Conservation (phyloP, 35 echinoderm and acorn worm genomes). For the Hemicentrotus pulcherrimus region DNA sequence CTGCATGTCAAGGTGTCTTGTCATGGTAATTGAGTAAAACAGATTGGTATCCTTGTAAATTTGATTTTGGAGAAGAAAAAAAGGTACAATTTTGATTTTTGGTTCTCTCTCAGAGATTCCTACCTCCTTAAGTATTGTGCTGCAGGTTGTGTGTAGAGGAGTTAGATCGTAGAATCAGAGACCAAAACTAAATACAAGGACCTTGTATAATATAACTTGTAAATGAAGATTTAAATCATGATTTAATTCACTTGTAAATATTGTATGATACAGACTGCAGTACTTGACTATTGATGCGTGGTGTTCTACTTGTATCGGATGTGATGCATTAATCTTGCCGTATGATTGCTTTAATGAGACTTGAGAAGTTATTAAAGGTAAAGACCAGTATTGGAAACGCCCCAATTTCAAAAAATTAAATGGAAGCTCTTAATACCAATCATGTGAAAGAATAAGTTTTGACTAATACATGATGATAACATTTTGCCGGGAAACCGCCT, state of each 20-base stretch:
- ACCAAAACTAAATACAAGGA: neutral
- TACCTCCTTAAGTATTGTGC: neutral
- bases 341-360: neutral
- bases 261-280: slow-evolving; percentile 14
- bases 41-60: too few relatives aligned
- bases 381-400: too few relatives aligned
- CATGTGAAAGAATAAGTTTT: too few relatives aligned
- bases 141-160: neutral
- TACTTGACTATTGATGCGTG: neutral
- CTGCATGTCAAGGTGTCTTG: neutral
- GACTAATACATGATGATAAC: too few relatives aligned
- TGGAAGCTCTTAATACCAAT: too few relatives aligned
- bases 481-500: too few relatives aligned
- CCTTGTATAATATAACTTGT: neutral
- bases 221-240: neutral
- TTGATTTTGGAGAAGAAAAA: neutral
- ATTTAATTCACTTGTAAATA: neutral
- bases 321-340: neutral
- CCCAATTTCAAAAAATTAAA: too few relatives aligned
- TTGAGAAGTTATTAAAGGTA: too few relatives aligned
- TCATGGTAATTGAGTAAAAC: neutral
- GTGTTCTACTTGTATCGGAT: neutral
- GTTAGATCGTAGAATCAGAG: neutral
- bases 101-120: neutral
- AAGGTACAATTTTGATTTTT: neutral